Evolutionary conservation across 2,888 invertebrate genomes (phyloP).

Genomic region (Mallateleia sp.): DNA sequence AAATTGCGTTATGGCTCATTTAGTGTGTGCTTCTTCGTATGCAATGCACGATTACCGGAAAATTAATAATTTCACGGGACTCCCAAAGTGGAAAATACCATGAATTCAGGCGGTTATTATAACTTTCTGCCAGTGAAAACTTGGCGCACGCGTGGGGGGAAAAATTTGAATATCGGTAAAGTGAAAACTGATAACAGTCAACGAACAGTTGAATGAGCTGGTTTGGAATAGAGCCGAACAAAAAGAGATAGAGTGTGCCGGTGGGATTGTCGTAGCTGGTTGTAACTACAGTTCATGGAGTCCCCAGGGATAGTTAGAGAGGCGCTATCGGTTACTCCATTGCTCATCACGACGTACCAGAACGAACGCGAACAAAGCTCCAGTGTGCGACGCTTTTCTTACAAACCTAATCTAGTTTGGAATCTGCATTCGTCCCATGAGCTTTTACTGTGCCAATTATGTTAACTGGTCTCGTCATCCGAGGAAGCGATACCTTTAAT

Average conservation of each 20-base stretch:
- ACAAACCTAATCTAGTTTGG: slow-evolving; percentile 86
- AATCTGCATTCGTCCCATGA: slow-evolving; percentile 67
- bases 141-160: not conserved
- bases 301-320: slow-evolving; percentile 84
- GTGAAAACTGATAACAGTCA: slow-evolving; percentile 49
- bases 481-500: slow-evolving; percentile 81
- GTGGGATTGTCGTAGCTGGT: slow-evolving; percentile 45
- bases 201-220: slow-evolving; percentile 37
- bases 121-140: not conserved
- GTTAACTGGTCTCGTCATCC: slow-evolving; percentile 77
- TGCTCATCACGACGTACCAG: slow-evolving; percentile 86
- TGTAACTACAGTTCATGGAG: slow-evolving; percentile 76
- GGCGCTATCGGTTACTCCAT: slow-evolving; percentile 86
- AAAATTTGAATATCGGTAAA: slow-evolving; percentile 41
- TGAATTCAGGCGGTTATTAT: not conserved
- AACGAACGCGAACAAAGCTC: slow-evolving; percentile 85
- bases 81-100: not conserved
- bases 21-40: not conserved
- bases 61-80: not conserved
- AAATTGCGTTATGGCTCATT: not conserved
- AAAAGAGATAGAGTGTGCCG: slow-evolving; percentile 54
- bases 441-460: slow-evolving; percentile 63
- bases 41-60: not conserved
- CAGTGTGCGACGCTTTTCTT: slow-evolving; percentile 86
- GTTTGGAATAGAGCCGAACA: slow-evolving; percentile 23